Percentiles rank a stretch among this genome's conserved stretches.
These are phyloP conservation scores for Apaloderma vittatum DNA, from an alignment of 2,113 vertebrate species.

Conservation along the genomic window DNA sequence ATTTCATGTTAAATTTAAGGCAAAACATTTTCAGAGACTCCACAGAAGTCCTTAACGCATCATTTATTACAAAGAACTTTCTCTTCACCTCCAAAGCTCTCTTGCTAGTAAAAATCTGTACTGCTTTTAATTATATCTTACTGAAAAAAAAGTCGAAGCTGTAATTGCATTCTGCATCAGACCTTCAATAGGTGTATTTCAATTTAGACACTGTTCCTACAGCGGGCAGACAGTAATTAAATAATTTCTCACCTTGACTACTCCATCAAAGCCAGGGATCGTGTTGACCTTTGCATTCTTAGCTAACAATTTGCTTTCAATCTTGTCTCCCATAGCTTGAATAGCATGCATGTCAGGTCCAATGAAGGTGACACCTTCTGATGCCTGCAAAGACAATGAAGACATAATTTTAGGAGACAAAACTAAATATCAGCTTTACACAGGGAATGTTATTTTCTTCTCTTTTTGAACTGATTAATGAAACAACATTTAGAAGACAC, in stretches of 20 bases:
- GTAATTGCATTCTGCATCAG: conserved; percentile 8
- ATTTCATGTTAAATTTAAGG: not conserved
- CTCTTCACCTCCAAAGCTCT: not conserved
- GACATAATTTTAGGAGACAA: conserved; percentile 81
- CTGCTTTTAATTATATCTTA: not conserved
- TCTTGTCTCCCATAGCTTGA: conserved; percentile 96
- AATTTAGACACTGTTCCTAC: not conserved
- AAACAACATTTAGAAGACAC: not conserved
- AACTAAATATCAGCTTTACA: conserved; percentile 51
- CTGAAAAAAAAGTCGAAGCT: not conserved
- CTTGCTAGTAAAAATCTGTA: not conserved
- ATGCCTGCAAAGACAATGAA: conserved; percentile 89
- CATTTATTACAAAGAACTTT: not conserved
- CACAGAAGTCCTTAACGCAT: not conserved
- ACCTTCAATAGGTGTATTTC: not conserved
- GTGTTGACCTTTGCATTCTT: conserved; percentile 96
- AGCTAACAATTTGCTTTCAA: conserved; percentile 97
- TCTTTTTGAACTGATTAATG: not conserved
- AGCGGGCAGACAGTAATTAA: conserved; percentile 39
- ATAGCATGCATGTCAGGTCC: conserved; percentile 93
- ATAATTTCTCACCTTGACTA: conserved; percentile 89
- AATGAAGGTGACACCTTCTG: conserved; percentile 93
- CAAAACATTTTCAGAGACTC: not conserved
- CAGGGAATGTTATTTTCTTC: conserved; percentile 43
- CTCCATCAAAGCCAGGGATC: conserved; percentile 97